Evolutionary conservation across 2,888 invertebrate genomes (phyloP).

Genomic region (Autographa gamma): DNA sequence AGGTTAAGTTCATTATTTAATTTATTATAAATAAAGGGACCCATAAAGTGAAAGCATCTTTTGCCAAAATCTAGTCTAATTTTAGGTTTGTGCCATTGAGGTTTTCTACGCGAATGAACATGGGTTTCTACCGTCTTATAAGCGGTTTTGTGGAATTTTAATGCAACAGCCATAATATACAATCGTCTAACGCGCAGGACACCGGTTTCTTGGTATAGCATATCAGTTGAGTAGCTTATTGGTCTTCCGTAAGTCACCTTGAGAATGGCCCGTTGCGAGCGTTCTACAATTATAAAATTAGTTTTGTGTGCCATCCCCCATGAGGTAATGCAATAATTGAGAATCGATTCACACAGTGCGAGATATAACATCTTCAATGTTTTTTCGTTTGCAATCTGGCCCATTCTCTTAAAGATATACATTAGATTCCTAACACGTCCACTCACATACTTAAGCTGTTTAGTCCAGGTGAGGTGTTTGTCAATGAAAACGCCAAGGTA

Average conservation of each 20-base stretch:
- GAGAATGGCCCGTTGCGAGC: conserved; percentile 3
- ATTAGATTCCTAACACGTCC: not conserved
- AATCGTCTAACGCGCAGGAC: not conserved
- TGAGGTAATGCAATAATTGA: not conserved
- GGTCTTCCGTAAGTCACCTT: conserved; percentile 3
- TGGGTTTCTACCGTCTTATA: too few relatives aligned
- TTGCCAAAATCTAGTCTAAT: too few relatives aligned
- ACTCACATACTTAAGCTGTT: too few relatives aligned
- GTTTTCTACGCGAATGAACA: too few relatives aligned
- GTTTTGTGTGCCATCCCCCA: conserved; percentile 3
- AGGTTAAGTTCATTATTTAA: not conserved
- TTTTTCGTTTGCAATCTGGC: conserved; percentile 1
- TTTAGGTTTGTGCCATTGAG: too few relatives aligned
- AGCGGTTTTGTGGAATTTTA: too few relatives aligned
- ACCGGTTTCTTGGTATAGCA: not conserved
- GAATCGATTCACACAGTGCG: not conserved
- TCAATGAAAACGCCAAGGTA: too few relatives aligned
- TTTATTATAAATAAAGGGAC: too few relatives aligned
- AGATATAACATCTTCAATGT: not conserved
- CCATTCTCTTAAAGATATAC: not conserved
- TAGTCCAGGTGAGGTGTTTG: too few relatives aligned
- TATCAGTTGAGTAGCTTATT: conserved; percentile 1
- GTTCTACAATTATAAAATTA: not conserved
- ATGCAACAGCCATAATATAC: not conserved
- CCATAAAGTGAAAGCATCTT: too few relatives aligned